Conservation (phyloP, 2,113 vertebrate genomes). For the Apaloderma vittatum region DNA sequence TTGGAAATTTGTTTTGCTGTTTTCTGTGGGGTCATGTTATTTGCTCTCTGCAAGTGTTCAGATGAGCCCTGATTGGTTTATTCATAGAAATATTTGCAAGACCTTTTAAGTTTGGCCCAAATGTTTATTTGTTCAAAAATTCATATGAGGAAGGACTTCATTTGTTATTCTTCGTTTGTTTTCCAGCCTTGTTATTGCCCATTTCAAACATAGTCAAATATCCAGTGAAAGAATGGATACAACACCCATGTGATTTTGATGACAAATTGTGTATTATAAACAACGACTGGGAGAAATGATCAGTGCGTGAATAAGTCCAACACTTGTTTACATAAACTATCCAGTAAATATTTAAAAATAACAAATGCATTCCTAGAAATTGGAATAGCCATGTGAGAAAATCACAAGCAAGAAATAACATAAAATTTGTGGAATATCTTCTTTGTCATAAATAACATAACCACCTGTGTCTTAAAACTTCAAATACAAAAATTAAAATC, state of each 20-base stretch:
- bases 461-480: background rate
- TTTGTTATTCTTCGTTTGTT: background rate
- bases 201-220: background rate
- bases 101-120: slow-evolving; percentile 48
- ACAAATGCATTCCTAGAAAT: slow-evolving; percentile 23
- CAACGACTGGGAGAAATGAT: background rate
- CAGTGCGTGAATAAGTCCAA: background rate
- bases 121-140: slow-evolving; percentile 57
- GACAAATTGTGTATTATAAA: slow-evolving; percentile 21
- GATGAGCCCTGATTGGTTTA: slow-evolving; percentile 15
- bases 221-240: background rate
- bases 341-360: slow-evolving; percentile 51
- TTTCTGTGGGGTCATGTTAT: slow-evolving; percentile 15
- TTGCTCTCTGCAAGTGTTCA: slow-evolving; percentile 24
- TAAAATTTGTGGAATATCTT: background rate
- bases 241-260: background rate
- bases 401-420: background rate
- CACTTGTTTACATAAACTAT: background rate
- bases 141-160: background rate
- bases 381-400: background rate
- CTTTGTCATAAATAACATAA: background rate
- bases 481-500: background rate
- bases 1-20: slow-evolving; percentile 23
- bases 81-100: slow-evolving; percentile 54
- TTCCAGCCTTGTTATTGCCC: background rate